Conservation (phyloP, 2,888 invertebrate genomes). For the Nemoura dubitans region DNA sequence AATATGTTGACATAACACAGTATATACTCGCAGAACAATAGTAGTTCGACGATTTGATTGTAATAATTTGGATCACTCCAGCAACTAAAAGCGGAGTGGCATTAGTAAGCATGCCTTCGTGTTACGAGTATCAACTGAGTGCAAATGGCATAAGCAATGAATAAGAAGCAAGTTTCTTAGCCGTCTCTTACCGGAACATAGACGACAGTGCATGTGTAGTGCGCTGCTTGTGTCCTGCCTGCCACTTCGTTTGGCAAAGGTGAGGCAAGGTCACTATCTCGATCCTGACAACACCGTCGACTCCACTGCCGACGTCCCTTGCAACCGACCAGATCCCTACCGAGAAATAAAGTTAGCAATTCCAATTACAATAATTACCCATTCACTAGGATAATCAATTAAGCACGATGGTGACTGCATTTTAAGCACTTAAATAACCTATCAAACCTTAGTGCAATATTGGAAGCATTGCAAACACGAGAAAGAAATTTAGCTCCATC, state of each 20-base stretch:
- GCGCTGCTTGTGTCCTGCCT: neutral
- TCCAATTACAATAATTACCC: neutral
- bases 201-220: constrained; percentile 33
- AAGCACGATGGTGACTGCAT: neutral
- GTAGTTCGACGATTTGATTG: neutral
- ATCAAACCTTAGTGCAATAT: neutral
- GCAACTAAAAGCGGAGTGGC: too few relatives aligned
- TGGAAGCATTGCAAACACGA: neutral
- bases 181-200: constrained; percentile 32
- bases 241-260: constrained; percentile 36
- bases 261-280: constrained; percentile 56
- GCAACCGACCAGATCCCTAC: neutral
- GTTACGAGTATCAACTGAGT: neutral
- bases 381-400: neutral
- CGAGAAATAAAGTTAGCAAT: neutral
- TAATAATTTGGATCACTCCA: too few relatives aligned
- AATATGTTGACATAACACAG: neutral
- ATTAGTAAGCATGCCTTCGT: too few relatives aligned
- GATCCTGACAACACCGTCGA: constrained; percentile 57
- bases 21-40: neutral
- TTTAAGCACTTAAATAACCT: too few relatives aligned
- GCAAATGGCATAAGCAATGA: neutral
- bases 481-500: neutral
- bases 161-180: neutral
- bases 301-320: neutral